These are phyloP conservation scores for Melipona beecheii DNA, from an alignment of 2,888 invertebrate species.

Conservation along the genomic window DNA sequence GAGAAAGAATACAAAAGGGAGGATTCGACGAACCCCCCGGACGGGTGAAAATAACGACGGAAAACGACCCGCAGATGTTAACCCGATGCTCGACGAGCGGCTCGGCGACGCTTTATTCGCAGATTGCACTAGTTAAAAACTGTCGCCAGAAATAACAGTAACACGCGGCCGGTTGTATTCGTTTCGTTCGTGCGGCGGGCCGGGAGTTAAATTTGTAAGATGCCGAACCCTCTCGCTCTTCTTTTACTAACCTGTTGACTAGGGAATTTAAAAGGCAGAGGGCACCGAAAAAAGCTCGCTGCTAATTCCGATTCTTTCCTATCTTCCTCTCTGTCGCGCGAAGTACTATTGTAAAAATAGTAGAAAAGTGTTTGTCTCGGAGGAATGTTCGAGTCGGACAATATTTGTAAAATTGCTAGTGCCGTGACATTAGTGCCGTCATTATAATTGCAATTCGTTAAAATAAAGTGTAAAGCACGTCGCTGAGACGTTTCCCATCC, in stretches of 20 bases:
- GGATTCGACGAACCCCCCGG: conserved; percentile 57
- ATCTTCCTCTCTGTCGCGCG: neutral
- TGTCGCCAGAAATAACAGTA: conserved; percentile 64
- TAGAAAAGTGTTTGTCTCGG: neutral
- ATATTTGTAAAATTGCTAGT: neutral
- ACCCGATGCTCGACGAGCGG: conserved; percentile 38
- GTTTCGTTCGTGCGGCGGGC: conserved; percentile 52
- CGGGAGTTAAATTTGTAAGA: conserved; percentile 56
- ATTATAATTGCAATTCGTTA: neutral
- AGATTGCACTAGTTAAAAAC: conserved; percentile 63
- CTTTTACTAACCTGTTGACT: conserved; percentile 56
- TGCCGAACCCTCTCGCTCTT: conserved; percentile 24
- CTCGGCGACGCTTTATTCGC: conserved; percentile 55
- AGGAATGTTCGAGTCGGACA: neutral
- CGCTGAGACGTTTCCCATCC: too few species aligned
- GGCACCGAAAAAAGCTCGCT: neutral
- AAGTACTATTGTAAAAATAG: neutral
- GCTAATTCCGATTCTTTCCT: conserved; percentile 13
- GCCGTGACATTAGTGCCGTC: neutral
- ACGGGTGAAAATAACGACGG: conserved; percentile 63
- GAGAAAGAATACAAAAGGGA: conserved; percentile 37
- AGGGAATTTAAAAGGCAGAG: conserved; percentile 23
- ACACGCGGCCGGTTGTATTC: conserved; percentile 54
- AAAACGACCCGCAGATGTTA: conserved; percentile 69
- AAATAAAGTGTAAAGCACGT: neutral